These are phyloP conservation scores for Vespertilio murinus DNA, from an alignment of 2,797 vertebrate genomes.

Conservation along the genomic window DNA sequence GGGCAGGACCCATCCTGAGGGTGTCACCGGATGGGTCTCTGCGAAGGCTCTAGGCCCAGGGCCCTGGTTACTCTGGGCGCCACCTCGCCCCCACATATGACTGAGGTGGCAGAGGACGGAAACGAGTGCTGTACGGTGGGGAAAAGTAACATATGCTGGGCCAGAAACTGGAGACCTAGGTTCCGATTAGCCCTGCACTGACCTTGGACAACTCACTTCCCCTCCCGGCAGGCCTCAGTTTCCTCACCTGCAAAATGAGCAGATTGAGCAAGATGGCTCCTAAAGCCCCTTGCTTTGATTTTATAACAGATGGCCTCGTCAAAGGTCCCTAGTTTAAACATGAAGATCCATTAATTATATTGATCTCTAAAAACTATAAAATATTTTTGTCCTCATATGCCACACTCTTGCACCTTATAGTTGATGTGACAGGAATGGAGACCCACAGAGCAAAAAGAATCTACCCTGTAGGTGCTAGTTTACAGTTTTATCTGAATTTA, in stretches of 20 bases:
- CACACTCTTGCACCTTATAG: background rate
- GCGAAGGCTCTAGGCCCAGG: background rate
- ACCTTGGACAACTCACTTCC: background rate
- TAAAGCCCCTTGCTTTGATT: background rate
- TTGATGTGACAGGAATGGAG: background rate
- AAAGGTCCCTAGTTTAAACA: background rate
- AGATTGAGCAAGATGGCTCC: background rate
- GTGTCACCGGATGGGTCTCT: background rate
- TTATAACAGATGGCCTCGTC: background rate
- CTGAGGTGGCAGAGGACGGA: background rate
- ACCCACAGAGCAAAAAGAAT: background rate
- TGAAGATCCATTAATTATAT: background rate
- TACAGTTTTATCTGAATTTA: background rate
- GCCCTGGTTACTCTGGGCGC: background rate
- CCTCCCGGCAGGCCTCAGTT: background rate
- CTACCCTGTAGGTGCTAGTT: background rate
- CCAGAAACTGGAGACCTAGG: background rate
- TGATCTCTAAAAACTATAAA: background rate
- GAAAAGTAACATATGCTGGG: background rate
- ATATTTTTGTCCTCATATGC: background rate
- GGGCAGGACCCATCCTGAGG: background rate
- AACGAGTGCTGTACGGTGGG: background rate
- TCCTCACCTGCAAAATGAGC: background rate
- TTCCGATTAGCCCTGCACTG: background rate
- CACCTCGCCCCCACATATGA: background rate